Evolutionary conservation across 2,888 invertebrate species (phyloP), one percentile per base, ranked within the genome.

Genomic region (Omphaloscelis lunosa): DNA sequence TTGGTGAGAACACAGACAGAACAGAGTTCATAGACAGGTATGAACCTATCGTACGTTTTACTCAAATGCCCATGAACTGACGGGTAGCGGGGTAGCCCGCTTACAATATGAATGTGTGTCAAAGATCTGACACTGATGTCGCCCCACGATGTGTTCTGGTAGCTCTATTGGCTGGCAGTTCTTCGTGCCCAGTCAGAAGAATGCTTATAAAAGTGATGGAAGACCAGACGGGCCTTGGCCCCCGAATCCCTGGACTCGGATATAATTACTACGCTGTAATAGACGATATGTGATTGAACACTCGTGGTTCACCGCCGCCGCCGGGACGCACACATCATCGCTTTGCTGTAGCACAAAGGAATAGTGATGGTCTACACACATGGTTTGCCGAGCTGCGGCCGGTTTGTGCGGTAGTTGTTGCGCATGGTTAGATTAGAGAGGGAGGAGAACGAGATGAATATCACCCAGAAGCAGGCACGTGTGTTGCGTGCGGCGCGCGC

Each of bases 371-470:
- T 41, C 39, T n/a, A n/a, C 62, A 7, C 39, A 17, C n/a, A 12
- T 39, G 15, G n/a, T 41, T 41, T 9, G 63, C n/a, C 17, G 41
- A 41, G 17, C n/a, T 65, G n/a, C 41, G 63, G 41, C 11, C 17
- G n/a, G 41, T 20, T 45, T 65, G 63, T 45, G 27, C 27, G 27
- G 11, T 3, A 9, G n/a, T n/a, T 27, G 53, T 56, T 20, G 70
- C 27, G 59, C 48, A 39, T 39, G 63, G 29, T 20, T 20, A 51
- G 62, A 12, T n/a, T 20, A 34, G 20, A 72, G 12, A 29, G 17
- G n/a, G 56, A 58, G 39, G 27, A 71, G 12, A n/a, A 63, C 48
- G 20, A 65, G 27, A 66, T 72, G 34, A 39, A 65, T 48, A 27
- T 27, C 11, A 61, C 5, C 5, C 59, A 23, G 34, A 27, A 39